Evolutionary conservation across 2,797 vertebrate genomes (phyloP), one percentile per base, ranked within the genome.

Genomic region (Characodon lateralis): DNA sequence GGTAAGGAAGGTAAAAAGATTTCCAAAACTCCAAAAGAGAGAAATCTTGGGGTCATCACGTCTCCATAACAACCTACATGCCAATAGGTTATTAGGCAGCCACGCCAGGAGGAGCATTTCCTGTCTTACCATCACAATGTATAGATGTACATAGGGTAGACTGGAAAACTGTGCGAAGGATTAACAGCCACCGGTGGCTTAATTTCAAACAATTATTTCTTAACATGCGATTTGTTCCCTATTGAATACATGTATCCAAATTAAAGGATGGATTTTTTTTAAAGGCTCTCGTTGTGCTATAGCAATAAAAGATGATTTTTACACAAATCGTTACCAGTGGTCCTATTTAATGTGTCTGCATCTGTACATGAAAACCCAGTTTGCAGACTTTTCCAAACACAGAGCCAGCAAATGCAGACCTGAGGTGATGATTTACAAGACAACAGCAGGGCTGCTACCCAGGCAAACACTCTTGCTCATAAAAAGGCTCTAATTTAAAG

Each of bases 401-500:
- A 56, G 22, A 50, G 59, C 13, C 20, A 41, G 9, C 41, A 56
- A 77, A 86, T 74, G 61, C 78, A 74, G 84, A 84, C 0, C 13
- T 31, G 35, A 81, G 73, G 59, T 50, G 39, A 65, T 77, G 79
- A 89, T 91, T 89, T 86, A 90, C 28, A 79, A 73, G 80, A 82
- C 39, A 66, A 50, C 75, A 22, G 51, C 51, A 53, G 18, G 51
- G 4, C 16, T 22, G 20, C 20, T 6, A 65, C 73, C 61, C 72
- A 69, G 50, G 63, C 74, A 85, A 83, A 81, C 84, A 83, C 73
- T 41, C 63, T 20, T 53, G 73, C 76, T 88, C 31, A 0, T 84
- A 85, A 89, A 83, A 82, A 82, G 26, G 61, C 58, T 83, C 58
- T 73, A 78, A 91, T 88, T 89, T 83, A 90, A 72, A 61, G 82